A percentile compares a stretch with the other conserved stretches of the same genome.
Evolutionary conservation across 2,797 vertebrate genomes (phyloP).

Genomic region (Sarcoramphus papa): DNA sequence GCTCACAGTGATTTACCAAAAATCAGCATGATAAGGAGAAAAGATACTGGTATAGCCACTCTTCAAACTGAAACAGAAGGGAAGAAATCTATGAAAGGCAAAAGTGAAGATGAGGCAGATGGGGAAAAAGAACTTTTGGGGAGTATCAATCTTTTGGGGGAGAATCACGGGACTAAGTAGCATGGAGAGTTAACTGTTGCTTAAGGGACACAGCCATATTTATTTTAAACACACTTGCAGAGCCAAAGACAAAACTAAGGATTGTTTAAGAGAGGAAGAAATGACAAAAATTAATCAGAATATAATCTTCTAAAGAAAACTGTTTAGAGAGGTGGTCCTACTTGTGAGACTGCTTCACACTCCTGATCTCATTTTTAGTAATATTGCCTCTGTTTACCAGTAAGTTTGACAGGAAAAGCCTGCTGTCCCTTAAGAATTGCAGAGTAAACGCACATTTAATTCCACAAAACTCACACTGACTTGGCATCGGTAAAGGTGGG

Average conservation of each 20-base stretch:
- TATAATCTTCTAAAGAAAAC: not conserved
- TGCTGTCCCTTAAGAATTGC: not conserved
- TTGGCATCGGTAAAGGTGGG: not conserved
- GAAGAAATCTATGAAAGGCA: not conserved
- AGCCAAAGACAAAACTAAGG: not conserved
- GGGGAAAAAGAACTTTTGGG: not conserved
- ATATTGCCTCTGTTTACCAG: not conserved
- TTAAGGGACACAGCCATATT: not conserved
- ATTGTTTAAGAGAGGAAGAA: not conserved
- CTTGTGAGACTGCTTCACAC: not conserved
- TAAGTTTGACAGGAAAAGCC: not conserved
- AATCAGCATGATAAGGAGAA: not conserved
- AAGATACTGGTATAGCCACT: not conserved
- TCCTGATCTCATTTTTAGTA: not conserved
- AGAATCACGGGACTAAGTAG: not conserved
- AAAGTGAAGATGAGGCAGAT: not conserved
- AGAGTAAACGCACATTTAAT: not conserved
- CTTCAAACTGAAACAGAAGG: not conserved
- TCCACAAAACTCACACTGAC: not conserved
- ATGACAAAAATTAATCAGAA: not conserved
- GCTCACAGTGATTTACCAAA: not conserved
- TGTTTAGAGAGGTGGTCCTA: not conserved
- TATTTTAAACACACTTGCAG: not conserved
- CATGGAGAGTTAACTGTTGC: not conserved
- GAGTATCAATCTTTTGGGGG: not conserved